Percentiles rank a stretch among this genome's conserved stretches.
Evolutionary conservation across 2,113 vertebrate genomes (phyloP).

Genomic region (Rhipidura dahli): DNA sequence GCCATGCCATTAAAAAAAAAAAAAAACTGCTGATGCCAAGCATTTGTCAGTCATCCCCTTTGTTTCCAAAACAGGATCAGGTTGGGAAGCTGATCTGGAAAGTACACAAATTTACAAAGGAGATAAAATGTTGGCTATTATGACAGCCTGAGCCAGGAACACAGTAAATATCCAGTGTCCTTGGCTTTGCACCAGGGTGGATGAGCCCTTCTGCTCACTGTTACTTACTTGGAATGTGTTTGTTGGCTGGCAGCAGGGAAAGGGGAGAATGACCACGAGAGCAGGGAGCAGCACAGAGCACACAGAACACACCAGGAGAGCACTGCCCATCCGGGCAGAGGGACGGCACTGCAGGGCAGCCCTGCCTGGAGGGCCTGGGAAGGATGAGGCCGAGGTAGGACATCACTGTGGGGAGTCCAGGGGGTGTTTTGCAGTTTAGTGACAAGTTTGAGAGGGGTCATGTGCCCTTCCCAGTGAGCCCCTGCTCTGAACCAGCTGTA

Average conservation of each 20-base stretch:
- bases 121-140: background rate
- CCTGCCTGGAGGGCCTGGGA: background rate
- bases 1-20: background rate
- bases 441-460: conserved; percentile 35
- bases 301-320: background rate
- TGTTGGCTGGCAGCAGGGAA: background rate
- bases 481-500: background rate
- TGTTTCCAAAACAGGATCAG: conserved; percentile 3
- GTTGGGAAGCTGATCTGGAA: background rate
- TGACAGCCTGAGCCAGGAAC: background rate
- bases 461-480: background rate
- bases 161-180: background rate
- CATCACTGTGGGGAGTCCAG: background rate
- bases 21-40: background rate
- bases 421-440: conserved; percentile 66
- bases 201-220: background rate
- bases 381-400: background rate
- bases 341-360: background rate
- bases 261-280: background rate
- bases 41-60: background rate
- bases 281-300: background rate
- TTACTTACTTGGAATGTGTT: background rate
- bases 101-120: background rate
- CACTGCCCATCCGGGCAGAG: background rate
- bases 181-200: background rate